These are phyloP conservation scores for Acanthisitta chloris DNA, from an alignment of 2,113 vertebrate species.

Conservation along the genomic window DNA sequence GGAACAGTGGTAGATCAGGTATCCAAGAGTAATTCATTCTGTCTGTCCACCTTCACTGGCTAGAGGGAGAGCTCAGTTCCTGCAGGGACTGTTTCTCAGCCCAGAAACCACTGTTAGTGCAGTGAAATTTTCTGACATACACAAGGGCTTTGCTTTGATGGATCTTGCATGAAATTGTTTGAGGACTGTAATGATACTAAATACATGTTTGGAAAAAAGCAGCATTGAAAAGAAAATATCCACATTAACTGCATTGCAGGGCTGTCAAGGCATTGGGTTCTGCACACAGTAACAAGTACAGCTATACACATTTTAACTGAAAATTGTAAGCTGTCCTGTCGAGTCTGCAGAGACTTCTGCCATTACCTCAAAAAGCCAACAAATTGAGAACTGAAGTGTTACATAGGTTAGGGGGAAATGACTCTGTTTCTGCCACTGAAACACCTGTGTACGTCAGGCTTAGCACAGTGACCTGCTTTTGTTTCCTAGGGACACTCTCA, in stretches of 20 bases:
- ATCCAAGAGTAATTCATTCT: background rate
- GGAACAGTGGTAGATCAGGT: background rate
- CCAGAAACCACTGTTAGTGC: background rate
- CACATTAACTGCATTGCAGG: background rate
- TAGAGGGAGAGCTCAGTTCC: background rate
- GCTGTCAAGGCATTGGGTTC: background rate
- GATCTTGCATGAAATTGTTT: background rate
- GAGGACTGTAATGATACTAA: background rate
- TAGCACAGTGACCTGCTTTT: background rate
- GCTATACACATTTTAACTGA: background rate
- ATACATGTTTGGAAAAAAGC: background rate
- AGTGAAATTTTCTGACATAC: background rate
- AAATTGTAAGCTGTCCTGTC: background rate
- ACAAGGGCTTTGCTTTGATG: background rate
- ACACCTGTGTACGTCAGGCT: background rate
- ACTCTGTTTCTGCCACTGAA: background rate
- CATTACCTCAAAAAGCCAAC: background rate
- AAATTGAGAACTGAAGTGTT: background rate
- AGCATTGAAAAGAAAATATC: background rate
- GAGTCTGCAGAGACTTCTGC: background rate
- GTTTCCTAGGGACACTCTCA: background rate
- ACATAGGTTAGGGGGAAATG: background rate
- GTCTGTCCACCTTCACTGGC: background rate
- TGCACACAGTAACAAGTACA: background rate
- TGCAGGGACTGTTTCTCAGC: background rate